Evolutionary conservation across 2,113 vertebrate species (phyloP), one percentile per base, ranked within the genome.

Genomic region (Lepus americanus): DNA sequence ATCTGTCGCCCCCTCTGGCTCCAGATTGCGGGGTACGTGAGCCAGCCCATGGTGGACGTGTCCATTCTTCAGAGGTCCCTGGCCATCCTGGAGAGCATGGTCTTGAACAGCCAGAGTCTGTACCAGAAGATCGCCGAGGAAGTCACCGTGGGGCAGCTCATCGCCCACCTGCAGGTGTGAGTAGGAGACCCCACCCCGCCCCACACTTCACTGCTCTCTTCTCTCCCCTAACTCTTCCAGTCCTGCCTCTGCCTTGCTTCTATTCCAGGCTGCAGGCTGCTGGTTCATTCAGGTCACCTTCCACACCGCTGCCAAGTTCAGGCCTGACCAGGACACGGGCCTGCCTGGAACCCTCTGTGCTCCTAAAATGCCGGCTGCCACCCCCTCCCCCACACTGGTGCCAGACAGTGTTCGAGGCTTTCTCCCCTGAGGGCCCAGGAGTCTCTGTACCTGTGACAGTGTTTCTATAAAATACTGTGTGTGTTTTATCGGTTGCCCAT

Each of bases 81-180:
- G 95, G 99, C 99, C 95, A 99, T 99, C 97, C 98, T 99, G 76
- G 99, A 99, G 98, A 99, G 99, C 98, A 99, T 99, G 99, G 99
- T 99, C 95, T 98, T 99, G 93, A 99, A 99, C 98, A 99, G 99
- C 97, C 99, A 99, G 98, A 99, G 98, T 89, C 99, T 99, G 12
- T 99, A 99, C 98, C 99, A 99, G 97, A 99, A 99, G 80, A 99
- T 99, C 91, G 99, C 99, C 0, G 99, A 99, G 95, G 99, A 99
- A 94, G 99, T 99, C 99, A 99, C 99, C 1, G 99, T 99, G 95
- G 99, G 99, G 94, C 99, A 99, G 97, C 99, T 99, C 98, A 99
- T 99, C 98, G 99, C 99, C 85, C 99, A 99, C 98, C 99, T 99
- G 97, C 99, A 99, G 98, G 99, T 99, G 99, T 99, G 99, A 99